These are phyloP conservation scores for Ommatoiulus sabulosus DNA, from an alignment of 2,888 invertebrate genomes.

Conservation along the genomic window DNA sequence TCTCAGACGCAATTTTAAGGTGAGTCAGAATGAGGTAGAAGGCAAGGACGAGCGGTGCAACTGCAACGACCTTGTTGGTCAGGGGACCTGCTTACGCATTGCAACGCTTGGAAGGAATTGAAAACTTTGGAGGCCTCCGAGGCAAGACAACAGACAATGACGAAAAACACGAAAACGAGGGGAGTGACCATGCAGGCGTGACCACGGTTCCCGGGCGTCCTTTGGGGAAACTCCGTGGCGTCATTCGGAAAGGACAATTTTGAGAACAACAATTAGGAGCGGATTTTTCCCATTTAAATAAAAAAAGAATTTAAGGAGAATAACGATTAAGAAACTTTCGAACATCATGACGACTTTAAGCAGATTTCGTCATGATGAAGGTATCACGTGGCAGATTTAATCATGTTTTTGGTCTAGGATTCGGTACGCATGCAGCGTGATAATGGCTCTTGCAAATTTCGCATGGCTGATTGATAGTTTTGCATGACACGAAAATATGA, in stretches of 20 bases:
- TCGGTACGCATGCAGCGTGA: too few species aligned
- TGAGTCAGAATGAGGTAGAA: slow-evolving; percentile 22
- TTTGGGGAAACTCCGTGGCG: neutral
- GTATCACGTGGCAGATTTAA: too few species aligned
- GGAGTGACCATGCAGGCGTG: neutral
- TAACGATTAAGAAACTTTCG: too few species aligned
- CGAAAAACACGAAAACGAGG: neutral
- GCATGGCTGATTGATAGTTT: too few species aligned
- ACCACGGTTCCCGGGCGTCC: neutral
- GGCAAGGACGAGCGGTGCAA: slow-evolving; percentile 37
- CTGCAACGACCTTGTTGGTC: slow-evolving; percentile 35
- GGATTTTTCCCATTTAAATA: too few species aligned
- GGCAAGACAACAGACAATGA: slow-evolving; percentile 7
- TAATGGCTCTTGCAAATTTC: too few species aligned
- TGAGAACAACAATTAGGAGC: neutral
- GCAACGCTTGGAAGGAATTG: neutral
- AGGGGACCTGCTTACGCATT: neutral
- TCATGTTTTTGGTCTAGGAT: too few species aligned
- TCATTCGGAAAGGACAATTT: neutral
- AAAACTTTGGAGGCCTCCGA: neutral
- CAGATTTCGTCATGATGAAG: too few species aligned
- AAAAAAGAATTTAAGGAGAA: too few species aligned
- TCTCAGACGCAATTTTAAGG: neutral
- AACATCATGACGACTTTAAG: too few species aligned
- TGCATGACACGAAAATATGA: too few species aligned